Base-by-base conservation (phyloP, 92 coral and sea anemone genomes). In the Heliopora coerulea region DNA sequence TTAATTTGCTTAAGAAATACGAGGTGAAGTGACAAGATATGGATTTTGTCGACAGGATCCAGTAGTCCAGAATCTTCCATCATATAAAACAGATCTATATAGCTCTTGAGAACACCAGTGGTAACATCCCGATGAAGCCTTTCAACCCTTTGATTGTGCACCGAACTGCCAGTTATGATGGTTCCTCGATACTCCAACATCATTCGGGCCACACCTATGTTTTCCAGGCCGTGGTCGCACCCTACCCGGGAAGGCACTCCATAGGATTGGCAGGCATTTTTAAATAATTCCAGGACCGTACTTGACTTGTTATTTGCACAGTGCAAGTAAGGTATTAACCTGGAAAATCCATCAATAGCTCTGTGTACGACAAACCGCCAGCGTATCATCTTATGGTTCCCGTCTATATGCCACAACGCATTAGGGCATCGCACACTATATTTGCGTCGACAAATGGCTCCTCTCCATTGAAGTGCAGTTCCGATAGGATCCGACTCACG, bases 401-500 rank as follows among this genome's bases (percentile, higher is more conserved):
- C 67, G 25, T 65, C 82, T 0, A 78, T 56, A 18, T 78, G 82
- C 82, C 82, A 78, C 27, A 78, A 56, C 23, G 82, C 82, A 39
- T 78, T 78, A 17, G 82, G 54, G 19, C 75, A 78, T 10, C 56
- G 74, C 24, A 78, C 82, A 23, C 30, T 65, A 60, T 78, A 78
- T 19, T 78, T 78, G 54, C 75, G 32, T 33, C 82, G 15, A 34
- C 50, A 56, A 78, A 78, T 78, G 23, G 82, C 66, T 19, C 75
- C 67, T 34, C 82, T 66, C 82, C 82, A 78, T 17, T 74, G 48
- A 15, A 78, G 82, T 13, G 82, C 82, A 3, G 75, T 78, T 24
- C 82, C 75, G n/a, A 78, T 20, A 70, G 87, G 83, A 49, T 83
- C 87, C 42, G 78, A 39, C 31, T 59, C 56, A 33, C 75, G 70